Evolutionary conservation across 2,797 vertebrate species (phyloP).

Genomic region (Notolepis coatsorum): DNA sequence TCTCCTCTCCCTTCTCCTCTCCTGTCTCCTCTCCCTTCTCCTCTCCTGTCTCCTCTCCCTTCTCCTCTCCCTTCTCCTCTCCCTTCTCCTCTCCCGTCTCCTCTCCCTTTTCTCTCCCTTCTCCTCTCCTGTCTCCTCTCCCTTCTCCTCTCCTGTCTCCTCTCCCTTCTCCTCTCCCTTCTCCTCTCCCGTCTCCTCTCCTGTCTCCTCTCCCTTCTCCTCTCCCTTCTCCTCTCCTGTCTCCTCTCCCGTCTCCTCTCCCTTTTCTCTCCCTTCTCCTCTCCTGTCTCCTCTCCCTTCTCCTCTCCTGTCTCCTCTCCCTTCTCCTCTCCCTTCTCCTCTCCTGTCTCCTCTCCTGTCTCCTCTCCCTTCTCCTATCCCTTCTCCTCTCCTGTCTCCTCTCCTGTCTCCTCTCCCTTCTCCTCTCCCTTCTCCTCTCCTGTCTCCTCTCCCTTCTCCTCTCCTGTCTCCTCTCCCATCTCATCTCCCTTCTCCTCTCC

Average conservation of each 20-base stretch:
- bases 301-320: constrained; percentile 4
- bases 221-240: constrained; percentile 2
- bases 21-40: constrained; percentile 1
- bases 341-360: no score
- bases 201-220: constrained; percentile 1
- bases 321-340: neutral
- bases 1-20: constrained; percentile 2
- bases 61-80: neutral
- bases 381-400: no score
- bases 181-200: constrained; percentile 2
- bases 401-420: neutral
- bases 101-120: no score
- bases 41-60: constrained; percentile 2
- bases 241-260: neutral
- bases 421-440: neutral
- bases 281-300: neutral
- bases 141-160: neutral
- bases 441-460: no score
- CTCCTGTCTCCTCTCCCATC: neutral
- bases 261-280: no score
- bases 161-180: neutral
- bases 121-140: neutral
- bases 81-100: neutral
- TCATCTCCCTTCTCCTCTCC: neutral
- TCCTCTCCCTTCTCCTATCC: no score